Percentiles rank a stretch among this genome's conserved stretches.
Evolutionary conservation across 2,797 vertebrate species (phyloP).

Genomic region (Dallia pectoralis): DNA sequence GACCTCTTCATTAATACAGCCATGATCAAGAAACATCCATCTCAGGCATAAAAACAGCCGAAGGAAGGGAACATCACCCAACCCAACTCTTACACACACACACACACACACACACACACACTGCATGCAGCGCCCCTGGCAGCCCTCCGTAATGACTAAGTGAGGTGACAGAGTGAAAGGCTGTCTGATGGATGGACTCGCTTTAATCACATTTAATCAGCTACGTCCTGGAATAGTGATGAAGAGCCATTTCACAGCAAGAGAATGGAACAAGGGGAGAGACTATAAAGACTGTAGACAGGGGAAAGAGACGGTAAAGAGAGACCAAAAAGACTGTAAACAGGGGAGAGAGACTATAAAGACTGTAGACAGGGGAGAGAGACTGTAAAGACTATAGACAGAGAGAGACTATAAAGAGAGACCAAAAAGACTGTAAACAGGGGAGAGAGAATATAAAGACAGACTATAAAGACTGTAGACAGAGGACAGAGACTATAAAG

Average conservation of each 20-base stretch:
- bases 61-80: conserved; percentile 27
- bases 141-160: conserved; percentile 35
- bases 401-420: too few species aligned
- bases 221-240: conserved; percentile 72
- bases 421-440: too few species aligned
- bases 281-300: neutral
- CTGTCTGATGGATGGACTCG: conserved; percentile 72
- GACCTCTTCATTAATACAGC: neutral
- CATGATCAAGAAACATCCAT: neutral
- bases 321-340: neutral
- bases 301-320: neutral
- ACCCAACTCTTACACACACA: conserved; percentile 12
- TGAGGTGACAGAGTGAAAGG: conserved; percentile 68
- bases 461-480: too few species aligned
- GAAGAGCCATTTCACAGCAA: conserved; percentile 63
- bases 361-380: too few species aligned
- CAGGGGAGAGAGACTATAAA: neutral
- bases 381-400: too few species aligned
- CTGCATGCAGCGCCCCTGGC: conserved; percentile 30
- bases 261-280: conserved; percentile 38
- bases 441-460: too few species aligned
- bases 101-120: conserved; percentile 15
- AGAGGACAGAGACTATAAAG: too few species aligned
- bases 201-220: conserved; percentile 78
- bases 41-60: conserved; percentile 41